Evolutionary conservation across 64 coral and sea anemone species (phyloP).

Genomic region (Montipora foliosa): DNA sequence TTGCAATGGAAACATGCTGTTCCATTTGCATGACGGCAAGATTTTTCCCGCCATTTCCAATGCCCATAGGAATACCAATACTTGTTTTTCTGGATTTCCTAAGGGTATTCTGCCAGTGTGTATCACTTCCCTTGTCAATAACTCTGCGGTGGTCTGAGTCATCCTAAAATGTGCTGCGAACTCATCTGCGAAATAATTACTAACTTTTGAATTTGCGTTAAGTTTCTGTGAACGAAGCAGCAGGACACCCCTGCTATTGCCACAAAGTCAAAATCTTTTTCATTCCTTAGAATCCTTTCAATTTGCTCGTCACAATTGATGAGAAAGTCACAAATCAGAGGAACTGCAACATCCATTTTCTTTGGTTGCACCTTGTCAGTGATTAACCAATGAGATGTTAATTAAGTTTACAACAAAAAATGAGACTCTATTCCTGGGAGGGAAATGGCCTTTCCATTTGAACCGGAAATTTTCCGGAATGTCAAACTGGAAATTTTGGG

Average conservation of each 20-base stretch:
- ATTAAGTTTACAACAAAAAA: too few species aligned
- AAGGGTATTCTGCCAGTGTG: constrained; percentile 31
- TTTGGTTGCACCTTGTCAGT: too few species aligned
- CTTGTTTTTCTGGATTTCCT: constrained; percentile 33
- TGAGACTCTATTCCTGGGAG: too few species aligned
- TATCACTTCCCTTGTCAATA: constrained; percentile 15
- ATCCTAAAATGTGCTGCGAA: constrained; percentile 46
- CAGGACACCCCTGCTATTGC: constrained; percentile 13
- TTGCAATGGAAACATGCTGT: too few species aligned
- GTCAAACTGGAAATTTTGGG: too few species aligned
- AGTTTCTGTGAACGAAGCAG: constrained; percentile 42
- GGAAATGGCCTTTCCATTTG: too few species aligned
- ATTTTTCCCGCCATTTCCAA: too few species aligned
- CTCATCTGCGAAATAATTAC: constrained; percentile 51
- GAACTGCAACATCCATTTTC: neutral
- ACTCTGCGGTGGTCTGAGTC: constrained; percentile 9
- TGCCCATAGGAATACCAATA: constrained; percentile 63
- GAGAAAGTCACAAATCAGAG: constrained; percentile 9
- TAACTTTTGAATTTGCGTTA: constrained; percentile 25
- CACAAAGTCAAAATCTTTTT: constrained; percentile 24
- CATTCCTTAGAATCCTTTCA: neutral
- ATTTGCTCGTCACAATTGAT: neutral
- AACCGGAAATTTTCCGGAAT: too few species aligned
- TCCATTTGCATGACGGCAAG: too few species aligned
- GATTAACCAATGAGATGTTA: too few species aligned